A percentile compares a stretch with the other conserved stretches of the same genome.
Evolutionary conservation across 2,113 vertebrate genomes (phyloP).

Genomic region (Nerophis lumbriciformis): DNA sequence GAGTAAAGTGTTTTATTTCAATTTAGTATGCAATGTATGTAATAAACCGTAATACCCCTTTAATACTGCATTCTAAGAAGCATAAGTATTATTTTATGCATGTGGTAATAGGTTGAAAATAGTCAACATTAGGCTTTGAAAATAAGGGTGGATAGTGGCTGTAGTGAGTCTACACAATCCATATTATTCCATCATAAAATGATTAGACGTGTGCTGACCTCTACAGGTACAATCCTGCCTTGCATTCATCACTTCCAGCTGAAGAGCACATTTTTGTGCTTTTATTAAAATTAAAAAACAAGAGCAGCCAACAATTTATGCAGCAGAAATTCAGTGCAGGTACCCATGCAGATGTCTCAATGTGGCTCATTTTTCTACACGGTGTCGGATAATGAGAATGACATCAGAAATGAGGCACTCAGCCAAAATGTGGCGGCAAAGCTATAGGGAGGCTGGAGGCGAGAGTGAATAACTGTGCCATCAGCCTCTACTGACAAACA

Average conservation of each 20-base stretch:
- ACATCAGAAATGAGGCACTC: conserved; percentile 5
- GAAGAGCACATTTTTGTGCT: conserved; percentile 8
- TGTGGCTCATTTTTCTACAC: background rate
- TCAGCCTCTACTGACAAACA: conserved; percentile 62
- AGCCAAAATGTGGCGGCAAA: conserved; percentile 51
- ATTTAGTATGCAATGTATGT: background rate
- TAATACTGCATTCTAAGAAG: background rate
- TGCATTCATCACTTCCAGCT: conserved; percentile 51
- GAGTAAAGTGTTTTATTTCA: background rate
- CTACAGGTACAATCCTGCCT: conserved; percentile 59
- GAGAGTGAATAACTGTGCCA: conserved; percentile 60
- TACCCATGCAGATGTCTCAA: background rate
- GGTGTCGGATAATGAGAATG: conserved; percentile 14
- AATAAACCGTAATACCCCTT: background rate
- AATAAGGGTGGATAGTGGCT: background rate
- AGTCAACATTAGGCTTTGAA: background rate
- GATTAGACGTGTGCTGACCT: conserved; percentile 66
- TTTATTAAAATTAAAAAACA: conserved; percentile 19
- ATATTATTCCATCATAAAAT: conserved; percentile 16
- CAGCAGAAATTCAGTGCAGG: background rate
- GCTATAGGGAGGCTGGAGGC: conserved; percentile 53
- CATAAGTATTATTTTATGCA: background rate
- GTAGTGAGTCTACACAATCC: conserved; percentile 8
- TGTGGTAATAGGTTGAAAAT: background rate
- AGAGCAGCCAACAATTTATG: background rate